Base-by-base conservation (phyloP, 2,113 vertebrate genomes). In the Larimichthys polyactis region DNA sequence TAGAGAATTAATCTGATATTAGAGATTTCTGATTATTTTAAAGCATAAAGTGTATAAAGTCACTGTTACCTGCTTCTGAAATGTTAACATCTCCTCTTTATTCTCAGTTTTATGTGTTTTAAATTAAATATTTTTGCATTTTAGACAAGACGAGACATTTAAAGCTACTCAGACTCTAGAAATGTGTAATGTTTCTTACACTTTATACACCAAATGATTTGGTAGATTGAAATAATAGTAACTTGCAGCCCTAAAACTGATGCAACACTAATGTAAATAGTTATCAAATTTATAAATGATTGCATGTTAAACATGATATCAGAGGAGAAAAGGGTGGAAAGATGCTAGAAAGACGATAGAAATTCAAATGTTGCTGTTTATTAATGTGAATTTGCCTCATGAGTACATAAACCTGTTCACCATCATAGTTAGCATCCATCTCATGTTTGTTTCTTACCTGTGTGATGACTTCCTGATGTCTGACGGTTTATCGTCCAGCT, bases 371-470 rank as follows among this genome's bases (percentile, higher is more conserved):
- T 40, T 40, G 19, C 19, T 12, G 17, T 40, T 5, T 55, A 29
- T 46, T 14, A 54, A 6, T 43, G 51, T 14, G 10, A 54, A 5
- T 16, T 17, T 10, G 51, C 20, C 44, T n/a, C 8, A 54, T 40
- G 36, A 54, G 20, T 3, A 20, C 10, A 20, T 46, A 19, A n/a
- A 19, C 5, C 12, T 24, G n/a, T 14, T 57, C 5, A 57, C 11
- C 2, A 12, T 44, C 57, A 58, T 16, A 16, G 57, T 12, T 40
- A 11, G 11, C 11, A 24, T 9, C 40, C 43, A 17, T 48, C 4
- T 20, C 43, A 17, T 15, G 29, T 40, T 12, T 66, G n/a, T 48
- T 11, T 32, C 81, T 83, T 81, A 90, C 88, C 86, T 79, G 58
- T 76, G 17, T 10, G 22, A n/a, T 49, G 0, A 29, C 16, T 5